These are phyloP conservation scores for Embidobia sp. DNA, from an alignment of 2,888 invertebrate species.

Conservation along the genomic window DNA sequence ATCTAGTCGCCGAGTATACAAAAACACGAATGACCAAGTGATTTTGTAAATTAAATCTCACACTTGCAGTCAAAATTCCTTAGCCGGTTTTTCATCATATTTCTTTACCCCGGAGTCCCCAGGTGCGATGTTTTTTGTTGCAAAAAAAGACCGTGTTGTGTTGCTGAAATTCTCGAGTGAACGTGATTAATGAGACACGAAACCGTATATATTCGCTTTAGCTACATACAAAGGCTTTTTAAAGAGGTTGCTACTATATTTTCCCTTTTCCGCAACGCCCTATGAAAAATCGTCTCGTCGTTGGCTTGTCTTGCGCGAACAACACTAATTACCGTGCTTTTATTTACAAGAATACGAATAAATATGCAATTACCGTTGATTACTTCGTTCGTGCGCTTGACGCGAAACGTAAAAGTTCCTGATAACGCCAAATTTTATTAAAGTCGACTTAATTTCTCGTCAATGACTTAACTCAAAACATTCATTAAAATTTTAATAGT, in stretches of 20 bases:
- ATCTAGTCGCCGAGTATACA: background rate
- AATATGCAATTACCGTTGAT: constrained; percentile 53
- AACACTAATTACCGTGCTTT: constrained; percentile 53
- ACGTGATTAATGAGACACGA: constrained; percentile 64
- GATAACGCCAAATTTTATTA: constrained; percentile 8
- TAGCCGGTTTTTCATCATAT: constrained; percentile 41
- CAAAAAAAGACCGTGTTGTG: constrained; percentile 43
- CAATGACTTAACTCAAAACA: too few species aligned
- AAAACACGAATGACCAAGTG: constrained; percentile 28
- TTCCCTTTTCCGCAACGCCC: constrained; percentile 32
- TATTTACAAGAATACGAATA: constrained; percentile 52
- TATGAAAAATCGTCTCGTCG: constrained; percentile 44
- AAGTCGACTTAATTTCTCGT: too few species aligned
- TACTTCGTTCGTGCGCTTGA: constrained; percentile 19
- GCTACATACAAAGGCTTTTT: constrained; percentile 64
- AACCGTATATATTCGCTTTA: constrained; percentile 60
- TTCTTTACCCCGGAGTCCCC: constrained; percentile 30
- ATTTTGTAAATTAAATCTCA: constrained; percentile 56
- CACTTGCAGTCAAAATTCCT: constrained; percentile 45
- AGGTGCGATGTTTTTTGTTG: constrained; percentile 51
- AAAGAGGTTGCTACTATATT: constrained; percentile 55
- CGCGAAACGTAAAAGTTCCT: background rate
- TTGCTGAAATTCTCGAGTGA: constrained; percentile 58
- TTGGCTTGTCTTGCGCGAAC: constrained; percentile 32
- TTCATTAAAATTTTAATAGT: background rate